A percentile compares a stretch with the other conserved stretches of the same genome.
These are phyloP conservation scores for Microtus oregoni DNA, from an alignment of 2,113 vertebrate species.

Conservation along the genomic window DNA sequence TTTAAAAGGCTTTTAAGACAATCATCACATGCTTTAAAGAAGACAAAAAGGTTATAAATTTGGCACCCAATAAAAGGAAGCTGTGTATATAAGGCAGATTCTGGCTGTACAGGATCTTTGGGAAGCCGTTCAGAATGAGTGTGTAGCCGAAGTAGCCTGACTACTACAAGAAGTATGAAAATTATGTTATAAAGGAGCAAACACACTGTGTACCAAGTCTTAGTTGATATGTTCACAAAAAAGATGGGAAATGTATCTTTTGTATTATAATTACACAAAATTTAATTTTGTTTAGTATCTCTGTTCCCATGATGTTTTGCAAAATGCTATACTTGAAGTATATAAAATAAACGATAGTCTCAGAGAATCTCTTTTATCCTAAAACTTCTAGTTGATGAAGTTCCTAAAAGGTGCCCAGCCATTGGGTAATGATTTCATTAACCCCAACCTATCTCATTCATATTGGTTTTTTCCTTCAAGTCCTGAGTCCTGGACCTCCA, in stretches of 20 bases:
- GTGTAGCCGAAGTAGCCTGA: not conserved
- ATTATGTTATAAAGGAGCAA: not conserved
- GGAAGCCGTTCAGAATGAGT: not conserved
- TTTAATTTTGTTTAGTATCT: not conserved
- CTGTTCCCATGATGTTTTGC: not conserved
- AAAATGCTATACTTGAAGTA: not conserved
- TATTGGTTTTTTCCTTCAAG: not conserved
- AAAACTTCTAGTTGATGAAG: not conserved
- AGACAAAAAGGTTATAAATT: not conserved
- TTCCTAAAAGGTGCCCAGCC: not conserved
- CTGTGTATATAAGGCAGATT: not conserved
- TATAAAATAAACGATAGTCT: conserved; percentile 1
- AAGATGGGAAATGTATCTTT: not conserved
- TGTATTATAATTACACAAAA: not conserved
- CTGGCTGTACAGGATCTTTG: not conserved
- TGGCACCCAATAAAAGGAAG: not conserved
- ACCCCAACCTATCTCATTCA: not conserved
- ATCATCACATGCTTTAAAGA: not conserved
- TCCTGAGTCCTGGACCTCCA: not conserved
- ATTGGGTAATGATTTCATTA: not conserved
- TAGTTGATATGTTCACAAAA: conserved; percentile 19
- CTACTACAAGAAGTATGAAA: conserved; percentile 1
- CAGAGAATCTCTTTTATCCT: not conserved
- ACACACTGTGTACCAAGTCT: conserved; percentile 7
- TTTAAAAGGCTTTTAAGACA: not conserved